Base-by-base conservation (phyloP, 2,888 invertebrate species). In the Athalia cordata region DNA sequence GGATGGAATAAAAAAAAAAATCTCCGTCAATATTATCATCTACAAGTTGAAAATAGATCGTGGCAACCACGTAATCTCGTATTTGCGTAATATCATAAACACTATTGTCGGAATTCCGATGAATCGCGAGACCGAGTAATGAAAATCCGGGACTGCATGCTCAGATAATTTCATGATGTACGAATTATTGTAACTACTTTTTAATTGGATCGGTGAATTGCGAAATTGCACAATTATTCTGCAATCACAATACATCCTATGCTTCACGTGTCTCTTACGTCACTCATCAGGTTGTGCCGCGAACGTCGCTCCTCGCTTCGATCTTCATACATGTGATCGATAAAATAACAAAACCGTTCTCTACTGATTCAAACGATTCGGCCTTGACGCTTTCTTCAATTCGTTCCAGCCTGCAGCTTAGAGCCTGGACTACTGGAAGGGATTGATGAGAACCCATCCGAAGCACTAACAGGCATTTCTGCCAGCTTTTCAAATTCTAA, bases 1-100 rank as follows among this genome's bases (percentile, higher is more conserved):
- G 7, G 59, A 47, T n/a, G 45, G 47, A n/a, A 57, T 47, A 62
- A 65, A 65, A 65, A 4, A 43, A 47, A 72, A 72, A 72, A 57
- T 47, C 72, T 5, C 13, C 59, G 45, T 47, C 57, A 15, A 47
- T 59, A 72, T 59, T 52, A 59, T 72, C 47, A 47, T 57, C 57
- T 72, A 72, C 72, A 52, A 72, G 72, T 13, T 59, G 52, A 59
- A 59, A 72, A 72, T 72, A 72, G 57, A 57, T n/a, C 72, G 45
- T 47, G 52, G 29, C 9, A n/a, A 55, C 68, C 55, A 72, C 72
- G 72, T 72, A 59, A 72, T 72, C 57, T 13, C 13, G 45, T 45
- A 47, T 72, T 72, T 72, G n/a, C 72, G 72, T 59, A 72, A 72
- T 47, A 43, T 9, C n/a, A 11, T 45, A 59, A 68, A 7, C 59